Conservation (phyloP, 2,797 vertebrate genomes). For the Coranthus polyacanthus region DNA sequence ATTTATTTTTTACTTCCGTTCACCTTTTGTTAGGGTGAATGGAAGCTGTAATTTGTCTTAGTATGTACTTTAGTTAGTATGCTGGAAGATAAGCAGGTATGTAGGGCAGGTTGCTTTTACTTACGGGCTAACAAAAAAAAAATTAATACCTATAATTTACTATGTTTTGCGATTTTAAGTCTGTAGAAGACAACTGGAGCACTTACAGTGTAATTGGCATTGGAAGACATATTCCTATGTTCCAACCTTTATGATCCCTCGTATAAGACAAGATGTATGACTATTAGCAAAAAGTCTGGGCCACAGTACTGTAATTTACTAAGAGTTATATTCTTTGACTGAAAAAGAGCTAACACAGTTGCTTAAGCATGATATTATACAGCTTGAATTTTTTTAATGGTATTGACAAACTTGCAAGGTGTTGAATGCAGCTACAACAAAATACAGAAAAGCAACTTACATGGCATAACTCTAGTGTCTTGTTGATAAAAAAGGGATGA, state of each 20-base stretch:
- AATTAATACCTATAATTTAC: background rate
- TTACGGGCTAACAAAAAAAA: background rate
- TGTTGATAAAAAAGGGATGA: too few species aligned
- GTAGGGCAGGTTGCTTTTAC: background rate
- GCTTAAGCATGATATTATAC: background rate
- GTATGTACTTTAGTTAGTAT: background rate
- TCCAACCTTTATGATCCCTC: background rate
- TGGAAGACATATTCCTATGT: background rate
- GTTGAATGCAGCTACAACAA: too few species aligned
- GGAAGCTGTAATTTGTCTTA: background rate
- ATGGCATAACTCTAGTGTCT: too few species aligned
- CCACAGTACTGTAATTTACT: background rate
- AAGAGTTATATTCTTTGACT: too few species aligned
- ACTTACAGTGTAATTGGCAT: background rate
- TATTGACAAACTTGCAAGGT: too few species aligned
- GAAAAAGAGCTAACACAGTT: background rate
- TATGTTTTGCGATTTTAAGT: background rate
- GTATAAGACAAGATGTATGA: background rate
- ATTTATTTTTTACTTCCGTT: background rate
- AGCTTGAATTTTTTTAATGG: background rate
- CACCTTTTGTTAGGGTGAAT: conserved; percentile 13
- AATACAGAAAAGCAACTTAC: too few species aligned
- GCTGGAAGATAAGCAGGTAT: background rate
- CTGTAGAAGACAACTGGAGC: background rate
- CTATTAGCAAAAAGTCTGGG: background rate